Evolutionary conservation across 2,888 invertebrate species (phyloP).

Genomic region (Griposia aprilina): DNA sequence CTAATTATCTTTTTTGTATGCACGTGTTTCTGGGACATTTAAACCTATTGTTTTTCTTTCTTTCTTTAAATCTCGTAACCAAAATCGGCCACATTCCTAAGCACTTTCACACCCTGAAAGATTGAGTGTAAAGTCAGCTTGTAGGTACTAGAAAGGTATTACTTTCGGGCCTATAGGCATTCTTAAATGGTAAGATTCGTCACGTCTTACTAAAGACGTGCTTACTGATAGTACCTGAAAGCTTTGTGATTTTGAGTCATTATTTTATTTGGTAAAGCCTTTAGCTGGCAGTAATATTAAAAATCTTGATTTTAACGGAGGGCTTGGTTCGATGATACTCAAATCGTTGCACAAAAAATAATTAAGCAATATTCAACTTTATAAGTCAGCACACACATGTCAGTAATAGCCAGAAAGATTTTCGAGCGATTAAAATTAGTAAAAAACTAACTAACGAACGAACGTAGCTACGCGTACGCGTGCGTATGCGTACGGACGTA

Average conservation of each 20-base stretch:
- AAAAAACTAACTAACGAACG: too few relatives aligned
- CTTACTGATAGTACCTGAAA: conserved; percentile 33
- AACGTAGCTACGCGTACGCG: too few relatives aligned
- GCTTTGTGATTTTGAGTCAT: conserved; percentile 11
- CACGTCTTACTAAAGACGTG: conserved; percentile 43
- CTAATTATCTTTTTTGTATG: too few relatives aligned
- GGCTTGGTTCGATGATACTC: background rate
- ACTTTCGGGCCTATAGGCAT: background rate
- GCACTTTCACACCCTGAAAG: background rate
- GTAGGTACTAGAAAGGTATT: background rate
- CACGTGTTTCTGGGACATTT: too few relatives aligned
- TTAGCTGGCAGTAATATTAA: background rate
- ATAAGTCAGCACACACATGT: too few relatives aligned
- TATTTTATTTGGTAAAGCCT: conserved; percentile 12
- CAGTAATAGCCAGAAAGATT: too few relatives aligned
- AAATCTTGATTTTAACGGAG: background rate
- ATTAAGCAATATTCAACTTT: too few relatives aligned
- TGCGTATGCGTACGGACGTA: too few relatives aligned
- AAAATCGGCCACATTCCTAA: background rate
- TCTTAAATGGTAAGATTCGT: conserved; percentile 16
- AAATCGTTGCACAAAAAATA: background rate
- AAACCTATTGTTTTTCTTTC: too few relatives aligned
- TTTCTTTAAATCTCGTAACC: background rate
- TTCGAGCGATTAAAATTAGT: too few relatives aligned
- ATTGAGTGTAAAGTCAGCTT: background rate